Base-by-base conservation (phyloP, 64 coral and sea anemone genomes). In the Stylophora pistillata region DNA sequence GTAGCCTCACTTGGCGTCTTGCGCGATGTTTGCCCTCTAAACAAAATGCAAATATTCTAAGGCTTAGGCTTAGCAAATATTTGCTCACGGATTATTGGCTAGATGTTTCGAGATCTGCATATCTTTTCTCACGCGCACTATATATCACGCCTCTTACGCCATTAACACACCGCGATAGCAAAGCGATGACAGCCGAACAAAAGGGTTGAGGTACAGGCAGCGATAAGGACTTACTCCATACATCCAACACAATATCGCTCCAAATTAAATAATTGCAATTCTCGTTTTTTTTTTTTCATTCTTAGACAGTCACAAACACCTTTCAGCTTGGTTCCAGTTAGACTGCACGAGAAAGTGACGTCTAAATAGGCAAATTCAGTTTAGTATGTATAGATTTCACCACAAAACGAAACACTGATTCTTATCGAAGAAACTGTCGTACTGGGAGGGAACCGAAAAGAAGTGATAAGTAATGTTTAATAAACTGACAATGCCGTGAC, bases 241-340 rank as follows among this genome's bases (percentile, higher is more conserved):
- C 56, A 74, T 34, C 71, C 61, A 27, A 76, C 47, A 93, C 91
- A 93, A 93, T 93, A 93, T 93, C 91, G 55, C 12, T 29, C 71
- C 53, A 93, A 93, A 93, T 93, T 93, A 72, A 93, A 68, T 93
- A 93, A 93, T 89, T 93, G 91, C 86, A 89, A 73, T 78, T 72
- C 82, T 89, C 12, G n/a, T n/a, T n/a, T 47, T 1, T 69, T 34
- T 70, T 69, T 58, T 84, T 84, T 47, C 23, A 84, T 69, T 60
- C 80, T 69, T 13, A 84, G 21, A 47, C 37, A 47, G 37, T 3
- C 61, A 84, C 61, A 69, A 70, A 65, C 60, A 53, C 41, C 37
- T 68, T 84, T 84, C 15, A 54, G 21, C 32, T 37, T 15, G 29
- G 37, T 3, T 60, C 7, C 69, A 69, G 13, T 84, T 62, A 84